Conservation (phyloP, 2,113 vertebrate species). For the Jaculus jaculus region DNA sequence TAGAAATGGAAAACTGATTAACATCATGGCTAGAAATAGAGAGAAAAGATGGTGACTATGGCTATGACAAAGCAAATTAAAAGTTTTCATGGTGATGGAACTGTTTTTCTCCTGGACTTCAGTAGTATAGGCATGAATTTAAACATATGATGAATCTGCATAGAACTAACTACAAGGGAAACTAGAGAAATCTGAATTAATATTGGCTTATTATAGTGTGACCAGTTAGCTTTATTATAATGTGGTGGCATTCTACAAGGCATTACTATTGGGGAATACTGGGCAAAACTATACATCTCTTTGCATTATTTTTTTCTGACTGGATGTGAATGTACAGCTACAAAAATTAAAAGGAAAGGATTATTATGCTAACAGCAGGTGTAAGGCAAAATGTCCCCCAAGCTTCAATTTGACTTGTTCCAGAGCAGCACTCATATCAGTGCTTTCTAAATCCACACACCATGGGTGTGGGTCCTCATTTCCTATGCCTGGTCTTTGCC, state of each 20-base stretch:
- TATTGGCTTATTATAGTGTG: neutral
- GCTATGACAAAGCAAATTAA: neutral
- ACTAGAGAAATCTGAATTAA: neutral
- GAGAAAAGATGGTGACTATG: too few species aligned
- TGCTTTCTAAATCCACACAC: neutral
- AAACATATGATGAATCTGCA: neutral
- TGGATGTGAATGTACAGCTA: neutral
- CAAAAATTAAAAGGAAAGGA: neutral
- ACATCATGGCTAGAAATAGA: neutral
- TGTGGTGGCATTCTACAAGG: neutral
- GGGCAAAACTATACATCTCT: neutral
- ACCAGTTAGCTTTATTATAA: neutral
- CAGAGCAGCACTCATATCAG: neutral
- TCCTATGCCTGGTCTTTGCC: neutral
- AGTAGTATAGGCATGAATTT: neutral
- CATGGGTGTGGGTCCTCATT: neutral
- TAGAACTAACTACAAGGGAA: neutral
- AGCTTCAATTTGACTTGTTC: too few species aligned
- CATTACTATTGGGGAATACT: neutral
- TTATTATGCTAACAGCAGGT: neutral
- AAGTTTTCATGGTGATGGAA: neutral
- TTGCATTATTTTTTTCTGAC: neutral
- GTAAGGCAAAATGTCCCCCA: neutral
- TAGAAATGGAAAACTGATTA: neutral
- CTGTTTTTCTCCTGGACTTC: neutral